A percentile compares a stretch with the other conserved stretches of the same genome.
These are phyloP conservation scores for Helicoverpa zea DNA, from an alignment of 1,140 invertebrate species.

Conservation along the genomic window DNA sequence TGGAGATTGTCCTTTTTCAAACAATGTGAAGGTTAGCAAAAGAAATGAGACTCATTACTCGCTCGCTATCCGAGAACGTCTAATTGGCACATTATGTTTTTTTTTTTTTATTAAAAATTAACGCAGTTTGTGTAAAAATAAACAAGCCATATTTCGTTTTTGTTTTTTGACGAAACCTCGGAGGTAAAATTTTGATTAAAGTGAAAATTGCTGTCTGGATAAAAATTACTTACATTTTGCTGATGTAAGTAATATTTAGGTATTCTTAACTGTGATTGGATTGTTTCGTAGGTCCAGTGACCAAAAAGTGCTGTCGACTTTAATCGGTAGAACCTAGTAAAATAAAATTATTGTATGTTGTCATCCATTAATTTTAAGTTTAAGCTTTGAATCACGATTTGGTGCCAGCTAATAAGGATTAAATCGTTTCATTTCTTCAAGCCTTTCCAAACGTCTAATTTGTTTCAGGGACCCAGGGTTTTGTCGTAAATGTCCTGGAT, in stretches of 20 bases:
- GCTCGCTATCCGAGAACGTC: conserved; percentile 25
- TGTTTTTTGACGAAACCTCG: background rate
- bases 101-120: conserved; percentile 11
- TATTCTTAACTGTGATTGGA: background rate
- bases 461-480: too few relatives aligned
- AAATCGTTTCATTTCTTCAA: background rate
- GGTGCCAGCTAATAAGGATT: too few relatives aligned
- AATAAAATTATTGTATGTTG: too few relatives aligned
- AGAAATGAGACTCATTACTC: conserved; percentile 46
- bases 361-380: too few relatives aligned
- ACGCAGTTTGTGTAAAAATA: conserved; percentile 18
- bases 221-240: too few relatives aligned
- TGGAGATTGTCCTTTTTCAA: conserved; percentile 30
- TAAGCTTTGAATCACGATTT: too few relatives aligned
- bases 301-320: background rate
- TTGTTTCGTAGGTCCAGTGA: background rate
- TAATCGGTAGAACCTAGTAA: too few relatives aligned
- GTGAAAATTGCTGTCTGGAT: background rate
- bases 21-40: conserved; percentile 32
- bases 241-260: too few relatives aligned
- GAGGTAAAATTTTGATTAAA: background rate
- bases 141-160: background rate
- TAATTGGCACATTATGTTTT: conserved; percentile 42
- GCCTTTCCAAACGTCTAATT: background rate
- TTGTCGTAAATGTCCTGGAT: background rate